Conservation (phyloP, 2,888 invertebrate species). For the Nemotelus nigrinus region DNA sequence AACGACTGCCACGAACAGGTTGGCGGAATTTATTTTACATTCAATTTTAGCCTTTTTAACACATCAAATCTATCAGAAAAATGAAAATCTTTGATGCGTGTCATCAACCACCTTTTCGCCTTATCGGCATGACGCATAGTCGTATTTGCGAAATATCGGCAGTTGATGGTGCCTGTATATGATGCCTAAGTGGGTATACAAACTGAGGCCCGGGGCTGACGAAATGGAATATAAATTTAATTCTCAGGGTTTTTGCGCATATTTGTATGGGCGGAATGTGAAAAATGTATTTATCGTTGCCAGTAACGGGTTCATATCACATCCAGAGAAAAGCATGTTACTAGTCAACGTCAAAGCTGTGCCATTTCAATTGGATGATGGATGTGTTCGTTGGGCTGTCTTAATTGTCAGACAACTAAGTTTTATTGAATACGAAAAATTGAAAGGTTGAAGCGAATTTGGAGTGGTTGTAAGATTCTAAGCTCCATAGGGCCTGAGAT, state of each 20-base stretch:
- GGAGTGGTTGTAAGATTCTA: too few relatives aligned
- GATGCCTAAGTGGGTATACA: neutral
- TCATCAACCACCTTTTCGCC: conserved; percentile 7
- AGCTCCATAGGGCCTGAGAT: too few relatives aligned
- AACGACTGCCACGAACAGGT: neutral
- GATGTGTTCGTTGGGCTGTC: conserved; percentile 18
- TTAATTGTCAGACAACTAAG: neutral
- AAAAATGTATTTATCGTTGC: conserved; percentile 37
- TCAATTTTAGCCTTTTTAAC: conserved; percentile 36
- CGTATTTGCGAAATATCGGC: neutral
- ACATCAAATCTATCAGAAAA: conserved; percentile 44
- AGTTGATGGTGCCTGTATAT: neutral
- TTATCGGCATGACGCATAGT: neutral
- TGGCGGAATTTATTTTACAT: conserved; percentile 33
- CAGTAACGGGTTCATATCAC: conserved; percentile 7
- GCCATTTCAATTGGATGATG: conserved; percentile 28
- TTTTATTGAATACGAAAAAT: too few relatives aligned
- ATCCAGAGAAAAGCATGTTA: neutral
- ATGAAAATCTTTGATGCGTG: conserved; percentile 37
- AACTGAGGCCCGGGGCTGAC: neutral
- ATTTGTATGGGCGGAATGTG: conserved; percentile 23
- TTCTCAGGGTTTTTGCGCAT: conserved; percentile 19
- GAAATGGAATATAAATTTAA: conserved; percentile 20
- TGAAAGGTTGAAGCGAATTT: too few relatives aligned
- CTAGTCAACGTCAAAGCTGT: neutral